phyloP scores from a whole-genome alignment of 2,113 vertebrate species.

The Oncorhynchus keta region DNA sequence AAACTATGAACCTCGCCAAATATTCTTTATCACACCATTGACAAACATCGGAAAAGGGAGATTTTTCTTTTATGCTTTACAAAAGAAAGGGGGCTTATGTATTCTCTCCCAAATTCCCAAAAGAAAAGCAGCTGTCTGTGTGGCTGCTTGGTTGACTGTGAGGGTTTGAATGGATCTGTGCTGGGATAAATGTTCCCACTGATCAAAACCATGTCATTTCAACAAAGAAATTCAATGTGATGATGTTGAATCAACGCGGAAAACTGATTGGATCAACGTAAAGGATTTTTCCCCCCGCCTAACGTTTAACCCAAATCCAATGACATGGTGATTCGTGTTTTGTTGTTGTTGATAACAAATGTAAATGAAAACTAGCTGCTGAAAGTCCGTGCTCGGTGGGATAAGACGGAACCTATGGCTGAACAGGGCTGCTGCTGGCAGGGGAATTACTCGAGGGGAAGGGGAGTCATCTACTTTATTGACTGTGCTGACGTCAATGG shows the following conservation, averaged over 20 bases:
- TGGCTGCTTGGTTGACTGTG: slow-evolving; percentile 43
- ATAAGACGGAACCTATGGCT: slow-evolving; percentile 21
- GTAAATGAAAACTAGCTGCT: too few relatives aligned
- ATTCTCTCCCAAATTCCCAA: slow-evolving; percentile 56
- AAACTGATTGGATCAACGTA: too few relatives aligned
- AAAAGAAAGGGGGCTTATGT: slow-evolving; percentile 6
- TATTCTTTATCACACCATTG: slow-evolving; percentile 3
- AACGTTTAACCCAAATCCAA: too few relatives aligned
- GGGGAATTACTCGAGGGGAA: slow-evolving; percentile 84
- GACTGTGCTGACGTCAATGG: slow-evolving; percentile 99
- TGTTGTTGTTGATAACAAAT: too few relatives aligned
- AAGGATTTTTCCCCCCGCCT: too few relatives aligned
- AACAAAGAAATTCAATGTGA: too few relatives aligned
- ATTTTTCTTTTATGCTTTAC: slow-evolving; percentile 17
- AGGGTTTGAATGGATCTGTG: too few relatives aligned
- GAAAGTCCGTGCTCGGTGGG: too few relatives aligned
- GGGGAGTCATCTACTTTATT: slow-evolving; percentile 97
- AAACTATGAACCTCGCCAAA: background rate
- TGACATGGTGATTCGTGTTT: too few relatives aligned
- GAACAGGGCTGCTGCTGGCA: slow-evolving; percentile 88
- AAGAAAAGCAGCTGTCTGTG: slow-evolving; percentile 74
- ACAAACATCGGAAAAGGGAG: slow-evolving; percentile 21
- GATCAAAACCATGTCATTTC: too few relatives aligned
- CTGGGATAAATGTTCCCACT: too few relatives aligned
- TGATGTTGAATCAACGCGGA: too few relatives aligned